These are phyloP conservation scores for Talpa occidentalis DNA, from an alignment of 2,113 vertebrate genomes.

Conservation along the genomic window DNA sequence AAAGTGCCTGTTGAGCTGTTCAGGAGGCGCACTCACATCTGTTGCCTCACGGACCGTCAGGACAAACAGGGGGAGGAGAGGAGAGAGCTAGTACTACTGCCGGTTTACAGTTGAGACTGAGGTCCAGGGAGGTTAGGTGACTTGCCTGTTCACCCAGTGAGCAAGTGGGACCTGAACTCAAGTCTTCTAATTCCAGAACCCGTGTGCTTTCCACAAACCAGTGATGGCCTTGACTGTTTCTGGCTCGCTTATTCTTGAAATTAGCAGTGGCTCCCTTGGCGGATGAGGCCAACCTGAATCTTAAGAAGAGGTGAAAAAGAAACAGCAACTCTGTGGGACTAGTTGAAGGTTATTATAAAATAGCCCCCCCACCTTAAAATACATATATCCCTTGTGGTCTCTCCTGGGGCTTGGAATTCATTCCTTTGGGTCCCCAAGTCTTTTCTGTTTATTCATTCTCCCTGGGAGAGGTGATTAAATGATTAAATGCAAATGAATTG, in stretches of 20 bases:
- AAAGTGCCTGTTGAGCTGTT: neutral
- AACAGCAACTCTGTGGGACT: too few species aligned
- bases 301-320: neutral
- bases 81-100: neutral
- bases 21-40: neutral
- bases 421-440: neutral
- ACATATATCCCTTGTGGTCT: neutral
- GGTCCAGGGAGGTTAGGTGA: neutral
- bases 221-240: neutral
- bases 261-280: neutral
- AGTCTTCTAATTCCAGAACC: neutral
- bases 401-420: neutral
- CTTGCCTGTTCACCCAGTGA: neutral
- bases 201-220: neutral
- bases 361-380: neutral
- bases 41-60: neutral
- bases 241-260: neutral
- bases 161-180: neutral
- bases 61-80: neutral
- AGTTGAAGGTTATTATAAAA: neutral
- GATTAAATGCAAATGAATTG: constrained; percentile 8
- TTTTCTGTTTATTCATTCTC: neutral
- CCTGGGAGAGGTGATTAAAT: neutral
- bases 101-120: neutral
- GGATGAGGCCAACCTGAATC: neutral